A percentile compares a stretch with the other conserved stretches of the same genome.
Evolutionary conservation across 2,888 invertebrate species (phyloP).

Genomic region (Buathra laborator): DNA sequence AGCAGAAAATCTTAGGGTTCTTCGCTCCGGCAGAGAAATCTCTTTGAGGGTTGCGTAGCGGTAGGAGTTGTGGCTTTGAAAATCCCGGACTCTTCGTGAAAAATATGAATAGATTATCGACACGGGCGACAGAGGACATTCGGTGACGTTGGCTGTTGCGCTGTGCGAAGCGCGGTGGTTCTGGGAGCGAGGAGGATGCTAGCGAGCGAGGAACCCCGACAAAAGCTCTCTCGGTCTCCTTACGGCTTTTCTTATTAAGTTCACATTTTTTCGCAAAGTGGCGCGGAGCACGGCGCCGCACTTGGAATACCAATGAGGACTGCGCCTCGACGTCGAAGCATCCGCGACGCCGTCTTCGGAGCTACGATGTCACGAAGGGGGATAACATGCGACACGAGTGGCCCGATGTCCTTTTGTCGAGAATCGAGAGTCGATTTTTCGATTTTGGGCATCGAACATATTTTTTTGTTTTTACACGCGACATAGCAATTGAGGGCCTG

Average conservation of each 20-base stretch:
- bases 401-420: slow-evolving; percentile 58
- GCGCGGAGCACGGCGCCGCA: slow-evolving; percentile 76
- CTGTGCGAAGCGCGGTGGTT: slow-evolving; percentile 16
- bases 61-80: slow-evolving; percentile 55
- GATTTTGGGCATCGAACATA: slow-evolving; percentile 55
- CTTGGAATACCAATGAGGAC: slow-evolving; percentile 83
- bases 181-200: slow-evolving; percentile 49
- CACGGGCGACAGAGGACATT: slow-evolving; percentile 52
- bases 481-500: background rate
- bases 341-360: slow-evolving; percentile 63
- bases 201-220: slow-evolving; percentile 71
- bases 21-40: slow-evolving; percentile 18
- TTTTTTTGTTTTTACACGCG: background rate
- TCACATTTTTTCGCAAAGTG: slow-evolving; percentile 84
- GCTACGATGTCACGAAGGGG: slow-evolving; percentile 56
- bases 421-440: slow-evolving; percentile 61
- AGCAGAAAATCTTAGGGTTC: slow-evolving; percentile 34
- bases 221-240: slow-evolving; percentile 81
- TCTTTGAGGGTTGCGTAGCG: slow-evolving; percentile 3
- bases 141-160: slow-evolving; percentile 51
- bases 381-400: slow-evolving; percentile 68
- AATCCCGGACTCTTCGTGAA: slow-evolving; percentile 68
- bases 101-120: slow-evolving; percentile 80
- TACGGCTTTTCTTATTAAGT: slow-evolving; percentile 85
- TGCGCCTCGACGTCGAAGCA: slow-evolving; percentile 68